Evolutionary conservation across 2,113 vertebrate genomes (phyloP).

Genomic region (Charina bottae): DNA sequence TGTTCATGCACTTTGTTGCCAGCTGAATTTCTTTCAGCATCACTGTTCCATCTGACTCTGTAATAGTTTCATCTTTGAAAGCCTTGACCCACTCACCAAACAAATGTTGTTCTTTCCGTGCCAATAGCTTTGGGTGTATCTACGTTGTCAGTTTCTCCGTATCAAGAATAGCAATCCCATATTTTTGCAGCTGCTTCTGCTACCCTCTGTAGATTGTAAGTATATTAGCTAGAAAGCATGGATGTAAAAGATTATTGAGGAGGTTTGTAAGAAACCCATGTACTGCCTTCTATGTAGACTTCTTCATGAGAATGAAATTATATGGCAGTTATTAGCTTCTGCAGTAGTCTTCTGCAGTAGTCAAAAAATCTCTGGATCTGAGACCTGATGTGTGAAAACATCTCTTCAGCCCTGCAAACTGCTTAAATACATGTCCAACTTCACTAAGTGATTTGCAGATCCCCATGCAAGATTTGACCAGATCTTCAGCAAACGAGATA

Average conservation of each 20-base stretch:
- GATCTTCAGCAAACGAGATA: not conserved
- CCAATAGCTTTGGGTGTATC: not conserved
- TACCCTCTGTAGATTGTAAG: not conserved
- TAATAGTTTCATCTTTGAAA: constrained; percentile 1
- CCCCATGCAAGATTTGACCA: not conserved
- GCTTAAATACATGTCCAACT: not conserved
- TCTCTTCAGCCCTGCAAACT: not conserved
- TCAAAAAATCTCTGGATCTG: not conserved
- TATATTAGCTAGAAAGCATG: not conserved
- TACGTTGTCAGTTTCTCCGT: not conserved
- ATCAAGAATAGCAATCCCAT: not conserved
- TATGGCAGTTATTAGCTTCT: not conserved
- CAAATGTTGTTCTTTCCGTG: not conserved
- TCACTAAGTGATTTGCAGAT: not conserved
- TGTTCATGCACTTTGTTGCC: not conserved
- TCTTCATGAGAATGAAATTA: not conserved
- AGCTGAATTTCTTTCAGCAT: not conserved
- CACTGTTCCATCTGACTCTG: not conserved
- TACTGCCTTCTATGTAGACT: not conserved
- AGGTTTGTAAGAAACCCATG: not conserved
- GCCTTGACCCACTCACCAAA: not conserved
- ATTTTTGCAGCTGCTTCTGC: not conserved
- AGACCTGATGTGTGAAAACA: not conserved
- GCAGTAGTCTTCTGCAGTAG: not conserved
- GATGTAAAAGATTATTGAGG: not conserved